These are phyloP conservation scores for Hydra vulgaris DNA, from an alignment of 30 jellyfish, hydroid and myxozoan species.

Conservation along the genomic window DNA sequence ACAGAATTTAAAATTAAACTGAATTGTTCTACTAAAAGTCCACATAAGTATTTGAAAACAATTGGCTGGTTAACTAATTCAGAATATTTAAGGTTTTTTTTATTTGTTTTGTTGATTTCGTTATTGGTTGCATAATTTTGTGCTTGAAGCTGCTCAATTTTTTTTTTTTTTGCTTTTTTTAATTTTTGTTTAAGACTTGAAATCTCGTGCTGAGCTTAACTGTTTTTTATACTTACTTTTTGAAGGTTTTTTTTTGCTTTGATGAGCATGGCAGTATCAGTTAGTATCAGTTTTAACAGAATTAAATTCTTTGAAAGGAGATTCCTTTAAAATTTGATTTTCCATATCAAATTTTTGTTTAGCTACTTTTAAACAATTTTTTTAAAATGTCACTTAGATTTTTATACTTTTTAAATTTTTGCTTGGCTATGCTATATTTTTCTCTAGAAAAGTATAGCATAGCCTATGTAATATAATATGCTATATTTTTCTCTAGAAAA, in stretches of 20 bases:
- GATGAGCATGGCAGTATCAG: neutral
- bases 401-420: neutral
- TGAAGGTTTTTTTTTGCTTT: neutral
- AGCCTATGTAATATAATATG: too few relatives aligned
- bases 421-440: slow-evolving; percentile 2
- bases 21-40: neutral
- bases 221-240: neutral
- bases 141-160: slow-evolving; percentile 8
- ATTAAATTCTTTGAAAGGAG: neutral
- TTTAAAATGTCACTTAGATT: neutral
- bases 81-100: neutral
- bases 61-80: neutral
- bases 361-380: slow-evolving; percentile 2
- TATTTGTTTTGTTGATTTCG: neutral
- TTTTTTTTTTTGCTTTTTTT: neutral
- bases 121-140: slow-evolving; percentile 8
- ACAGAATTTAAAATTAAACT: too few relatives aligned
- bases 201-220: slow-evolving; percentile 4
- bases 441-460: too few relatives aligned
- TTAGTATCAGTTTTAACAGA: neutral
- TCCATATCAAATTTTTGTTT: neutral
- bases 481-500: too few relatives aligned
- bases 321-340: neutral
- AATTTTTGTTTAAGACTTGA: slow-evolving; percentile 1
- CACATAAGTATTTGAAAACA: neutral